Percentiles rank a stretch among this genome's conserved stretches.
phyloP scores from a whole-genome alignment of 2,113 vertebrate genomes.

The Condylura cristata region DNA sequence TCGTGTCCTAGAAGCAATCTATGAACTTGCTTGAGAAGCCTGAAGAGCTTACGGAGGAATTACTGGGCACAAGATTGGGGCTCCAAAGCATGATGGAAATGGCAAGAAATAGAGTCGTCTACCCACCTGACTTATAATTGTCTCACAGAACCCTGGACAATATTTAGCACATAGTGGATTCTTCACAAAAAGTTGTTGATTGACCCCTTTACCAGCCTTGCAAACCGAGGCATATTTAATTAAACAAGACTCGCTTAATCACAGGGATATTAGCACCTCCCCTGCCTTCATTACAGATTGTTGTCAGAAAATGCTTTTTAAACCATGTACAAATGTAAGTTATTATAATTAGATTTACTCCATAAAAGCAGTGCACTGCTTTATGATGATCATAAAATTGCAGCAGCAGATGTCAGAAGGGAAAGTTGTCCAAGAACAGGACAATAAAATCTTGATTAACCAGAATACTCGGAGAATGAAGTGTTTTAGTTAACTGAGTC shows the following conservation, averaged over 20 bases:
- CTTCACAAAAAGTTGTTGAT: background rate
- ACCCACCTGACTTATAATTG: background rate
- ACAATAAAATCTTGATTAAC: conserved; percentile 31
- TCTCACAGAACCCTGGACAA: background rate
- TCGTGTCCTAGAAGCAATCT: background rate
- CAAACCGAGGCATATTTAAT: background rate
- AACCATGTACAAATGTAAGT: background rate
- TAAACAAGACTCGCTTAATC: background rate
- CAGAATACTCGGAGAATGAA: conserved; percentile 2
- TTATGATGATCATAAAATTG: conserved; percentile 53
- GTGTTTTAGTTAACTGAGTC: conserved; percentile 14
- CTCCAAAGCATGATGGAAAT: background rate
- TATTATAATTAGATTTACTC: conserved; percentile 22
- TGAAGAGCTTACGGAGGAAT: background rate
- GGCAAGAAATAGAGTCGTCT: background rate
- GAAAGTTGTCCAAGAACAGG: conserved; percentile 37
- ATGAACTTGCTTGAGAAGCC: background rate
- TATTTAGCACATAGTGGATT: background rate
- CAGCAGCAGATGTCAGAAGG: conserved; percentile 41
- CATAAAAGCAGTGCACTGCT: background rate
- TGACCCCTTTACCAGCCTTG: background rate
- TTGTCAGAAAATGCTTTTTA: conserved; percentile 9
- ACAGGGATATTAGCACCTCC: background rate
- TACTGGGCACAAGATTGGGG: background rate
- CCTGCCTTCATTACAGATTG: background rate